phyloP scores from a whole-genome alignment of 1,140 invertebrate genomes.

The Asbolus verrucosus region DNA sequence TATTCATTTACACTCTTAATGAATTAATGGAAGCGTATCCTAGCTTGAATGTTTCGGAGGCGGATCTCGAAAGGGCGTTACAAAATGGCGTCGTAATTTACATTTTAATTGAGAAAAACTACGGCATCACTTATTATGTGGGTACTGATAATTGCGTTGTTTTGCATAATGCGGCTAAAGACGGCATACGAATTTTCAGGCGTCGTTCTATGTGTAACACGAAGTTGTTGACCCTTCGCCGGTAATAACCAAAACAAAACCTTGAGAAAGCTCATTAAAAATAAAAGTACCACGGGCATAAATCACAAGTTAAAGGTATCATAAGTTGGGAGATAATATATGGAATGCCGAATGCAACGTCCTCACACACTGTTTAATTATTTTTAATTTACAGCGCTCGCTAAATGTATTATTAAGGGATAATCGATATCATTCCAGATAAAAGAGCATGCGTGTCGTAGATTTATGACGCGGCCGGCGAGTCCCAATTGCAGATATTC shows the following conservation, averaged over 20 bases:
- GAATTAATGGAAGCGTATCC: conserved; percentile 50
- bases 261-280: conserved; percentile 25
- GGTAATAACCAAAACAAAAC: conserved; percentile 35
- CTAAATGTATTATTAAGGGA: conserved; percentile 59
- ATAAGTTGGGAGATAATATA: conserved; percentile 49
- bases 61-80: conserved; percentile 54
- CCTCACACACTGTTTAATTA: conserved; percentile 58
- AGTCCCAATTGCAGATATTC: neutral
- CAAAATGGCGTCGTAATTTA: conserved; percentile 57
- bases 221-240: conserved; percentile 20
- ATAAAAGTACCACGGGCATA: conserved; percentile 31
- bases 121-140: conserved; percentile 27
- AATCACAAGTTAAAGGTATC: conserved; percentile 45
- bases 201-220: neutral
- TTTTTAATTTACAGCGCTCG: conserved; percentile 59
- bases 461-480: conserved; percentile 30
- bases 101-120: conserved; percentile 56
- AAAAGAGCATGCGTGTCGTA: conserved; percentile 37
- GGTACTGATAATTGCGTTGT: conserved; percentile 30
- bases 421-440: conserved; percentile 60
- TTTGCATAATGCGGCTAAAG: conserved; percentile 16
- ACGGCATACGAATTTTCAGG: neutral
- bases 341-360: conserved; percentile 51
- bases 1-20: conserved; percentile 44
- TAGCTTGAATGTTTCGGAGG: conserved; percentile 51